These are phyloP conservation scores for Borostomias antarcticus DNA, from an alignment of 2,797 vertebrate genomes.

Conservation along the genomic window DNA sequence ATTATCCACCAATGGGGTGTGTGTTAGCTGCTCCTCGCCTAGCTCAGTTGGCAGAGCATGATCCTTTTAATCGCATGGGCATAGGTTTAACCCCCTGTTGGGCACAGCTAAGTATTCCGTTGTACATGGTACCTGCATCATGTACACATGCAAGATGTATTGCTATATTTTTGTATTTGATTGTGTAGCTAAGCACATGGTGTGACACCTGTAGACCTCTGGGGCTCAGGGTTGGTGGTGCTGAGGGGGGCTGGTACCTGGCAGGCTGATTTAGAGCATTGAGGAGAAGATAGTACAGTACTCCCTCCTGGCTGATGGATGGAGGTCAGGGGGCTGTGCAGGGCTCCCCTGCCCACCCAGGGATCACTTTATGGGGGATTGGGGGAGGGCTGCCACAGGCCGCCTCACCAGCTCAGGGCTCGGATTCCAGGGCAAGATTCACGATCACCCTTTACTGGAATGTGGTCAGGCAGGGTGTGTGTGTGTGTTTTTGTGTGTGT, in stretches of 20 bases:
- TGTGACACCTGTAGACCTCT: conserved; percentile 59
- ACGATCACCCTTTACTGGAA: conserved; percentile 74
- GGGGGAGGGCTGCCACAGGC: conserved; percentile 70
- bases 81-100: too few relatives aligned
- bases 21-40: too few relatives aligned
- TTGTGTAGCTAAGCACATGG: conserved; percentile 32
- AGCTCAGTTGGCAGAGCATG: too few relatives aligned
- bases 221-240: conserved; percentile 35
- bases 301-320: conserved; percentile 76
- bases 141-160: too few relatives aligned
- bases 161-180: too few relatives aligned
- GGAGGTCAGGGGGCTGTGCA: conserved; percentile 66
- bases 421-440: conserved; percentile 75
- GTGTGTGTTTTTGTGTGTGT: conserved; percentile 14
- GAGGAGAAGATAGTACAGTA: conserved; percentile 40
- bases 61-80: too few relatives aligned
- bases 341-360: conserved; percentile 74
- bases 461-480: conserved; percentile 63
- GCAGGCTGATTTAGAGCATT: conserved; percentile 64
- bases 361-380: conserved; percentile 71
- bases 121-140: too few relatives aligned
- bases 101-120: too few relatives aligned
- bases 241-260: conserved; percentile 33
- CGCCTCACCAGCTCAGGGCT: conserved; percentile 60
- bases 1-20: too few relatives aligned